Evolutionary conservation across 2,888 invertebrate genomes (phyloP).

Genomic region (Disparrhopalites patrizii): DNA sequence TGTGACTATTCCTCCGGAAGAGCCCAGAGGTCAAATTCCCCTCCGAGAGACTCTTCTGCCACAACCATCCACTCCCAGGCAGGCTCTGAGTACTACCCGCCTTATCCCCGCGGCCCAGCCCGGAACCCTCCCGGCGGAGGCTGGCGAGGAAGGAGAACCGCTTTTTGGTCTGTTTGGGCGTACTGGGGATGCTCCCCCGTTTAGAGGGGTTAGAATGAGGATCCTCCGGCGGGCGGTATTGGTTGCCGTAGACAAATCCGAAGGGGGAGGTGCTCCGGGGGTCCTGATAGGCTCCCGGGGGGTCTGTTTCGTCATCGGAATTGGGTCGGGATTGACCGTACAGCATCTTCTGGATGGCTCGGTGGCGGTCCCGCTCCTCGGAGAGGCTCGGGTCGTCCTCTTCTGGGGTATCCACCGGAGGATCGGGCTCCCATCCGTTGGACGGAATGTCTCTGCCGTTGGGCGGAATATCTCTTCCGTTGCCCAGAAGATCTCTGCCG

Average conservation of each 20-base stretch:
- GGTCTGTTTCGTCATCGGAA: background rate
- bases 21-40: conserved; percentile 22
- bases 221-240: no score
- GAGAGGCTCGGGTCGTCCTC: background rate
- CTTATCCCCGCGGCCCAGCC: background rate
- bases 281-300: no score
- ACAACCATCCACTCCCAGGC: conserved; percentile 10
- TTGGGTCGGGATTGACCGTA: background rate
- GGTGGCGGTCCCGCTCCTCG: conserved; percentile 9
- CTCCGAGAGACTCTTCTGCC: conserved; percentile 30
- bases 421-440: no score
- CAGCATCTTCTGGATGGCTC: conserved; percentile 15
- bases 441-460: no score
- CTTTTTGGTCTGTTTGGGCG: conserved; percentile 7
- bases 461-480: no score
- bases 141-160: conserved; percentile 8
- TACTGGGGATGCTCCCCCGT: background rate
- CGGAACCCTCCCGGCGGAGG: background rate
- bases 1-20: background rate
- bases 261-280: background rate
- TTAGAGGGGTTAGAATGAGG: no score
- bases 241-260: conserved; percentile 7
- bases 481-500: no score
- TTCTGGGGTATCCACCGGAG: background rate
- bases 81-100: background rate